Conservation (phyloP, 2,888 invertebrate species). For the Trichacis sp. region DNA sequence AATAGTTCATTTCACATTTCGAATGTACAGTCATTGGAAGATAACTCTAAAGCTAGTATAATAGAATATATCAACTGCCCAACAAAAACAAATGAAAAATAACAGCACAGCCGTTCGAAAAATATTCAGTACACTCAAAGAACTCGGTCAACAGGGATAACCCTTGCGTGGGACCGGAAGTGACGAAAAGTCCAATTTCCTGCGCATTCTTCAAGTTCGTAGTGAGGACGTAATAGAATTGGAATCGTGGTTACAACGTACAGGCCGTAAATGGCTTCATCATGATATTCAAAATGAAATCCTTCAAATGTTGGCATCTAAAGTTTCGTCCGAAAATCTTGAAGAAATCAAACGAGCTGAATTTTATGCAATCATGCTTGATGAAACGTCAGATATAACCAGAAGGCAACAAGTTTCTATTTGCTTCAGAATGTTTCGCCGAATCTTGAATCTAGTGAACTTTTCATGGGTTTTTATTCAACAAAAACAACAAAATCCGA, state of each 20-base stretch:
- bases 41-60: too few relatives aligned
- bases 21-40: too few relatives aligned
- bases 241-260: constrained; percentile 24
- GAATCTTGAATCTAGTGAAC: constrained; percentile 31
- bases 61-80: too few relatives aligned
- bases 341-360: constrained; percentile 16
- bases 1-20: too few relatives aligned
- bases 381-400: constrained; percentile 36
- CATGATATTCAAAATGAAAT: constrained; percentile 27
- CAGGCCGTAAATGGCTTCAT: constrained; percentile 26
- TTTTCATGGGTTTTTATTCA: constrained; percentile 33
- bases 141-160: too few relatives aligned
- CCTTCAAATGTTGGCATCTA: constrained; percentile 17
- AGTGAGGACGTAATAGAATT: constrained; percentile 34
- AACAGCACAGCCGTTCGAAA: too few relatives aligned
- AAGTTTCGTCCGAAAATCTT: constrained; percentile 24
- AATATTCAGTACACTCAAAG: too few relatives aligned
- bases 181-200: too few relatives aligned
- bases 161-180: too few relatives aligned
- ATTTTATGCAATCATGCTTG: constrained; percentile 13
- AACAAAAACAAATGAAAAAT: too few relatives aligned
- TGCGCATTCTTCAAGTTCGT: too few relatives aligned
- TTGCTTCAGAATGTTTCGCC: constrained; percentile 14
- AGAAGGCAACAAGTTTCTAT: constrained; percentile 35
- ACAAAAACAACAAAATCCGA: constrained; percentile 29